phyloP scores from a whole-genome alignment of 2,113 vertebrate species.

The Potamarius usumacintae region DNA sequence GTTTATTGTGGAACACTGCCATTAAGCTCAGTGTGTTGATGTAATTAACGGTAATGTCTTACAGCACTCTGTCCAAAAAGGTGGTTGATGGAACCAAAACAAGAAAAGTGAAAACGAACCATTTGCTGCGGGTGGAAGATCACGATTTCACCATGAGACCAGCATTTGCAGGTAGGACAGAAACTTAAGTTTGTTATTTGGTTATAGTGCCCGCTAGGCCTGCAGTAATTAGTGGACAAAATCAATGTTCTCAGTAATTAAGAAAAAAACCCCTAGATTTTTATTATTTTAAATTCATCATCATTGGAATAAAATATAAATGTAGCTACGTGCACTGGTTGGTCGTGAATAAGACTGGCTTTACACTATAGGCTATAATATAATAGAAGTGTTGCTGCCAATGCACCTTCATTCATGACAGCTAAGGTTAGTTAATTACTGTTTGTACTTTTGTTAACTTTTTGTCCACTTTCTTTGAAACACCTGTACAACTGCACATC shows the following conservation, averaged over 20 bases:
- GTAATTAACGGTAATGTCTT: slow-evolving; percentile 53
- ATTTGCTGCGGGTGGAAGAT: slow-evolving; percentile 85
- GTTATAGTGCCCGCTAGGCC: neutral
- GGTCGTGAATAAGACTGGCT: neutral
- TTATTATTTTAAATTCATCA: neutral
- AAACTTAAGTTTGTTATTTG: neutral
- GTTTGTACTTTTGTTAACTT: neutral
- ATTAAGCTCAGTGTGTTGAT: neutral
- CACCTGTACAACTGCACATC: neutral
- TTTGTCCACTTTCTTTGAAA: neutral
- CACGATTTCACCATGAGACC: slow-evolving; percentile 95
- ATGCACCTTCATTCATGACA: neutral
- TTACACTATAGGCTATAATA: neutral
- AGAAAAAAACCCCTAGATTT: neutral
- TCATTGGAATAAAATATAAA: neutral
- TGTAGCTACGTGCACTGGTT: neutral
- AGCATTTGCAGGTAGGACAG: slow-evolving; percentile 84
- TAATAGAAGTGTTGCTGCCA: neutral
- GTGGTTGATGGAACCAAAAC: slow-evolving; percentile 82
- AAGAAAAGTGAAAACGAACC: slow-evolving; percentile 76
- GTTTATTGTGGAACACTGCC: neutral
- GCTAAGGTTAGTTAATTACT: neutral
- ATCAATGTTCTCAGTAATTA: neutral
- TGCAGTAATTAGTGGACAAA: neutral
- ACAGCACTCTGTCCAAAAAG: slow-evolving; percentile 82